phyloP scores from a whole-genome alignment of 1,140 invertebrate genomes.

The Colletes latitarsis region DNA sequence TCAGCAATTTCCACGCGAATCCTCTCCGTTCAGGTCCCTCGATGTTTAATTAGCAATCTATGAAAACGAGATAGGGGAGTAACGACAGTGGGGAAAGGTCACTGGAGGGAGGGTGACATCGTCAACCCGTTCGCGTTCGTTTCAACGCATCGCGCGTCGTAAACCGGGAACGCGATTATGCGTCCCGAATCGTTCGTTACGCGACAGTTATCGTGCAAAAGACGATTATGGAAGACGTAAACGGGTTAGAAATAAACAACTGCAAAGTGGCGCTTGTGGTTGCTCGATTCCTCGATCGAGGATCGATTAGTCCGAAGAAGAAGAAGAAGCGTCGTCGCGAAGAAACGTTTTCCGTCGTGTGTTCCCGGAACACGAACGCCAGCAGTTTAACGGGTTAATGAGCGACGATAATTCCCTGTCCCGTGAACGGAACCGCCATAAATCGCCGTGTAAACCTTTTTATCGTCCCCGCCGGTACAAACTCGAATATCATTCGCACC shows the following conservation, averaged over 20 bases:
- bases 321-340: neutral
- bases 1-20: slow-evolving; percentile 41
- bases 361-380: neutral
- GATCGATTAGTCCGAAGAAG: neutral
- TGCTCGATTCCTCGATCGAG: too few relatives aligned
- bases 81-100: neutral
- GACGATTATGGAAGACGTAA: too few relatives aligned
- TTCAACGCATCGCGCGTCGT: neutral
- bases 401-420: slow-evolving; percentile 37
- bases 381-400: slow-evolving; percentile 39
- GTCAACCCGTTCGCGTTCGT: neutral
- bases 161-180: neutral
- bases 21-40: neutral
- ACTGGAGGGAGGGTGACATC: neutral
- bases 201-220: too few relatives aligned
- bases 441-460: slow-evolving; percentile 49
- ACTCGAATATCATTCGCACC: slow-evolving; percentile 48
- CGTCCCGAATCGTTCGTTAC: too few relatives aligned
- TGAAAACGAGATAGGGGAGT: slow-evolving; percentile 17
- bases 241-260: too few relatives aligned
- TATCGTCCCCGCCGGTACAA: slow-evolving; percentile 35
- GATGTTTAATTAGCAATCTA: slow-evolving; percentile 52
- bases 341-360: neutral
- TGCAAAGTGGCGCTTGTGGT: too few relatives aligned
- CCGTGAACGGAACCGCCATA: slow-evolving; percentile 21